Base-by-base conservation (phyloP, 2,888 invertebrate species). In the Octonoba sinensis region DNA sequence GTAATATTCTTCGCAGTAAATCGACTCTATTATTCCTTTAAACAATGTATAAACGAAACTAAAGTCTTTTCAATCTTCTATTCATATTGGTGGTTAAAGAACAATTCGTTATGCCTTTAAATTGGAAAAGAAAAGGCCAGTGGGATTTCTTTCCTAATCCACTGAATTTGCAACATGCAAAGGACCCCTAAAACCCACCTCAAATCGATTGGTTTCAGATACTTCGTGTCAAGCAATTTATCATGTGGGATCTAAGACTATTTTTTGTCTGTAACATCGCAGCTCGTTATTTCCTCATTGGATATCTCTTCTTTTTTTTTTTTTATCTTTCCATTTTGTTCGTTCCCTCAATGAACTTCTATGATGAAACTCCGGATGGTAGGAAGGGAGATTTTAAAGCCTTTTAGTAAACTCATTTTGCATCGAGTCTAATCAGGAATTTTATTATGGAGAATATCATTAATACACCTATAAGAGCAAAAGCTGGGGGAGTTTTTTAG, bases 391-490 rank as follows among this genome's bases (percentile, higher is more conserved):
- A 36, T 66, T 71, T 64, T 78, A 78, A 78, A 78, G 78, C 78
- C 66, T 49, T 78, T 72, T 51, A 24, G 71, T 72, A 78, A 78
- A 78, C 78, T 78, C 71, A 59, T 78, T 78, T 72, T 59, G 77
- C 70, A 64, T 44, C 46, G 13, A 8, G n/a, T 51, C 66, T 71
- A 70, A 78, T 66, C 78, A 66, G 59, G 66, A 72, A 78, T 78
- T 78, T 78, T 78, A 78, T 72, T 78, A 65, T 49, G 78, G 57
- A 15, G 59, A 59, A 72, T 78, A 66, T 78, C 78, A 78, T 78
- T 78, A 78, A 78, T 78, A 78, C 72, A 72, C 51, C 65, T 47
- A 51, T 24, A 27, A 59, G 67, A 54, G 64, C 46, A 46, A 44
- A 46, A 20, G 46, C 44, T 46, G 12, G 16, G 60, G 65, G 44